Evolutionary conservation across 2,797 vertebrate species (phyloP).

Genomic region (Mareca strepera): DNA sequence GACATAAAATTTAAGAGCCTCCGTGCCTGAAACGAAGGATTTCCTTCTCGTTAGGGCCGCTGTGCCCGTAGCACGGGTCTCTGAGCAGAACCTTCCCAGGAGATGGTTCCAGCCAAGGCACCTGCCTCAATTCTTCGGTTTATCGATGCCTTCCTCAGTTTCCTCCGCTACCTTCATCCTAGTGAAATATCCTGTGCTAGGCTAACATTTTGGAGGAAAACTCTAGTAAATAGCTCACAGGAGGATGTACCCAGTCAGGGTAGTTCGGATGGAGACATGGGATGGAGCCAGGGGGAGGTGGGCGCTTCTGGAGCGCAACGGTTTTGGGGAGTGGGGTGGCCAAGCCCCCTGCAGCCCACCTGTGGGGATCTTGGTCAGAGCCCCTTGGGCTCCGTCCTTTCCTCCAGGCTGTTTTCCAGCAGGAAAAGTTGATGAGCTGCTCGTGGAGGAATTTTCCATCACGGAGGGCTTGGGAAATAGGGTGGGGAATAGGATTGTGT

Average conservation of each 20-base stretch:
- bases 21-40: background rate
- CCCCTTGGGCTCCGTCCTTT: background rate
- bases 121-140: background rate
- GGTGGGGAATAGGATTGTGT: fast-evolving
- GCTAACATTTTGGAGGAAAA: background rate
- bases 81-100: background rate
- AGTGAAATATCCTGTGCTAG: background rate
- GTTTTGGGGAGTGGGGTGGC: fast-evolving
- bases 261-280: fast-evolving
- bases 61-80: background rate
- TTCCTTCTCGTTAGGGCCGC: background rate
- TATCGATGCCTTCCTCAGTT: background rate
- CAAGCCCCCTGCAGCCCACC: background rate
- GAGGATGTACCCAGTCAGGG: fast-evolving
- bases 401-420: background rate
- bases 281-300: background rate
- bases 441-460: background rate
- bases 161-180: background rate
- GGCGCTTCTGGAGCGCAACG: background rate
- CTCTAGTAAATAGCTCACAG: background rate
- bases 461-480: background rate
- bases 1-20: background rate
- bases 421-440: background rate
- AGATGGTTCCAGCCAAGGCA: background rate
- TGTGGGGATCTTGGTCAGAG: fast-evolving